Percentiles rank a stretch among this genome's conserved stretches.
Evolutionary conservation across 2,797 vertebrate species (phyloP).

Genomic region (Hirundo rustica): DNA sequence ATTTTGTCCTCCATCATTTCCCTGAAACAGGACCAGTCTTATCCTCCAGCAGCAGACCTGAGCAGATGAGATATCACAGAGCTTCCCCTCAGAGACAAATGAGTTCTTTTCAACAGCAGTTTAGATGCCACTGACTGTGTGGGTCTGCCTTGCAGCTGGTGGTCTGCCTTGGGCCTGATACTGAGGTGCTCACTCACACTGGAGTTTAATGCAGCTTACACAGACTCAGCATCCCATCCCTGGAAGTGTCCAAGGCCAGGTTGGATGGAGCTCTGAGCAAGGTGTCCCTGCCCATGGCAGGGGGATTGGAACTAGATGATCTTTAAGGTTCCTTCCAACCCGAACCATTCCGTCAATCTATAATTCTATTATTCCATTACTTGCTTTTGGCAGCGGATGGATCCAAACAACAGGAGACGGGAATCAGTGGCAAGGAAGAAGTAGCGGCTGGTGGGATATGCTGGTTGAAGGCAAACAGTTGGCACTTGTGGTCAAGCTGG

Average conservation of each 20-base stretch:
- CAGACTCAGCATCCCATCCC: neutral
- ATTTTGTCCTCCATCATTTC: neutral
- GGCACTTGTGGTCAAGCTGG: neutral
- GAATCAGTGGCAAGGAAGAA: neutral
- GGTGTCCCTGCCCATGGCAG: neutral
- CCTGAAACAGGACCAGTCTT: neutral
- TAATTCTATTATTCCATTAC: neutral
- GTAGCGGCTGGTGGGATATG: neutral
- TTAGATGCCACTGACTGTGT: neutral
- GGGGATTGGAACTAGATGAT: neutral
- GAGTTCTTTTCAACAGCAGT: neutral
- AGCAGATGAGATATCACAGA: neutral
- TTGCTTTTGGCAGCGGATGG: neutral
- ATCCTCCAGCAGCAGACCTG: neutral
- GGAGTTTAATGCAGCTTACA: neutral
- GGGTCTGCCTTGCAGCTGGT: neutral
- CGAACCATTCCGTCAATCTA: fast-evolving
- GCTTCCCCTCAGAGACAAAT: neutral
- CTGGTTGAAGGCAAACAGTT: neutral
- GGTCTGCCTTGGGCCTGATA: neutral
- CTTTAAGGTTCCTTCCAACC: neutral
- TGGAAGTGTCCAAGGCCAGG: neutral
- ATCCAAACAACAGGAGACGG: neutral
- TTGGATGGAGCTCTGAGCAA: neutral
- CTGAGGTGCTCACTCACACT: neutral